These are phyloP conservation scores for Sebastes variabilis DNA, from an alignment of 2,797 vertebrate species.

Conservation along the genomic window DNA sequence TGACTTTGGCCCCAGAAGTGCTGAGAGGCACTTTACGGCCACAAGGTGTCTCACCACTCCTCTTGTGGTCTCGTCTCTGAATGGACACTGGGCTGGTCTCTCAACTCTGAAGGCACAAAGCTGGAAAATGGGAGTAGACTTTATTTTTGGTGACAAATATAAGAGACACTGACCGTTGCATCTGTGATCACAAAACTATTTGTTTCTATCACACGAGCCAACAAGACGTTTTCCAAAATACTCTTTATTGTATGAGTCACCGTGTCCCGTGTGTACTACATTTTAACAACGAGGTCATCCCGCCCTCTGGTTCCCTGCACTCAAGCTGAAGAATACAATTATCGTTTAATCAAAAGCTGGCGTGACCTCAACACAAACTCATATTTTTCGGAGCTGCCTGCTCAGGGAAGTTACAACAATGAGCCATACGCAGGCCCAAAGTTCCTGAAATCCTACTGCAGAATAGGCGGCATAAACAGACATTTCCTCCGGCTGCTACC, in stretches of 20 bases:
- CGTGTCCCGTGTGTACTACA: not conserved
- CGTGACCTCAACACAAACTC: slow-evolving; percentile 57
- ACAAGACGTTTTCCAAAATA: not conserved
- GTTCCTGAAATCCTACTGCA: slow-evolving; percentile 62
- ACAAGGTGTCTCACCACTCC: slow-evolving; percentile 72
- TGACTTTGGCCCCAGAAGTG: slow-evolving; percentile 51
- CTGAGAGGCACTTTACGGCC: slow-evolving; percentile 68
- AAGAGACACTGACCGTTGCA: not conserved
- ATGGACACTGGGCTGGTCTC: slow-evolving; percentile 5
- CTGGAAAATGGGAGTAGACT: slow-evolving; percentile 13
- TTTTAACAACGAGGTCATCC: slow-evolving; percentile 11
- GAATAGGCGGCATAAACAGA: slow-evolving; percentile 80
- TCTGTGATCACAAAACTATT: not conserved
- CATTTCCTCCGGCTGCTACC: slow-evolving; percentile 71
- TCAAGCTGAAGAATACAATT: slow-evolving; percentile 10
- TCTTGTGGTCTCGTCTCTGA: slow-evolving; percentile 31
- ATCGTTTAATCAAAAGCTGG: slow-evolving; percentile 49
- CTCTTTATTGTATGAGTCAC: too few relatives aligned
- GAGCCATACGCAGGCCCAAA: slow-evolving; percentile 42
- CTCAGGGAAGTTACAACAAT: slow-evolving; percentile 73
- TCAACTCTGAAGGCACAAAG: not conserved
- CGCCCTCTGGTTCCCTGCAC: not conserved
- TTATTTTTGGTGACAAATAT: not conserved
- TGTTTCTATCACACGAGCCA: not conserved
- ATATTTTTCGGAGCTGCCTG: slow-evolving; percentile 61